Evolutionary conservation across 2,113 vertebrate genomes (phyloP).

Genomic region (Gavia stellata): DNA sequence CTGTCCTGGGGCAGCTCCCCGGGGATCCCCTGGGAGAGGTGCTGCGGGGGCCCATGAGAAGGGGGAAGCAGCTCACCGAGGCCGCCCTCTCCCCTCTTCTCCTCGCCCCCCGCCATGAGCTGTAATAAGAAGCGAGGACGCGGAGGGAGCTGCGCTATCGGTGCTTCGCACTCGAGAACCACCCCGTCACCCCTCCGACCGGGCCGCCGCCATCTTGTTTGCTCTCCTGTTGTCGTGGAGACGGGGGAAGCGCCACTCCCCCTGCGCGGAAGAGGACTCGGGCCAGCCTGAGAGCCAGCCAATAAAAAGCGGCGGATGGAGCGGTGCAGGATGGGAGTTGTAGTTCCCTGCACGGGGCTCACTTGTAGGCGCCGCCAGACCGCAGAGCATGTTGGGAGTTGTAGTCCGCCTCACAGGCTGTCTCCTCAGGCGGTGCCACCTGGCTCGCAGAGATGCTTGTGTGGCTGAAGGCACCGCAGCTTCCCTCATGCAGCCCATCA

Average conservation of each 20-base stretch:
- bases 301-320: rapidly evolving
- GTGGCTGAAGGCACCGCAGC: neutral
- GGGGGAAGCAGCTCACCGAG: neutral
- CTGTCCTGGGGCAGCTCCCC: neutral
- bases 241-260: rapidly evolving
- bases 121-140: rapidly evolving
- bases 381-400: neutral
- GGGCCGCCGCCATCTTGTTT: constrained; percentile 48
- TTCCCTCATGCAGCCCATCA: neutral
- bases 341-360: rapidly evolving
- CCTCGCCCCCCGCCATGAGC: neutral
- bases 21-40: neutral
- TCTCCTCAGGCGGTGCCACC: rapidly evolving
- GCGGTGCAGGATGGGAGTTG: neutral
- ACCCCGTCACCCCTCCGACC: rapidly evolving
- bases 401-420: neutral
- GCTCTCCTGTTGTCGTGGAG: neutral
- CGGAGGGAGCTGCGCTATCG: rapidly evolving
- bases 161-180: rapidly evolving
- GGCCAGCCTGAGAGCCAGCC: rapidly evolving
- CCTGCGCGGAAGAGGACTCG: rapidly evolving
- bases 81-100: neutral
- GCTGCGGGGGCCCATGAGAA: neutral
- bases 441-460: neutral
- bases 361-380: rapidly evolving